Evolutionary conservation across 2,888 invertebrate genomes (phyloP).

Genomic region (Leptura quadrifasciata): DNA sequence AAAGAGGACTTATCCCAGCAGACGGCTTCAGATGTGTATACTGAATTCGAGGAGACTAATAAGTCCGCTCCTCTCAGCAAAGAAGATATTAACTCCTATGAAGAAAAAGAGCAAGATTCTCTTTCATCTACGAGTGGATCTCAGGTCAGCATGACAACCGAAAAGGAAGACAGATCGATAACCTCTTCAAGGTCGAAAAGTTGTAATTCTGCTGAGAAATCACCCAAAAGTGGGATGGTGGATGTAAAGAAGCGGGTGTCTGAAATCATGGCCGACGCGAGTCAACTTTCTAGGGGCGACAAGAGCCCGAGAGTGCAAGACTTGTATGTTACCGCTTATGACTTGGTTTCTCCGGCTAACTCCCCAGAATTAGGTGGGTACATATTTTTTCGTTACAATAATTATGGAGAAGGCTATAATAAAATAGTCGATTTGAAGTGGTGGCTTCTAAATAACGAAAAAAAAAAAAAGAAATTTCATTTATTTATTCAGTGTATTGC

Average conservation of each 20-base stretch:
- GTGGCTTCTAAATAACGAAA: no score
- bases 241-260: slow-evolving; percentile 70
- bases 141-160: slow-evolving; percentile 16
- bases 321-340: slow-evolving; percentile 70
- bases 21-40: neutral
- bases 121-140: slow-evolving; percentile 43
- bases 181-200: slow-evolving; percentile 26
- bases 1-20: slow-evolving; percentile 3
- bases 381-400: neutral
- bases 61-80: slow-evolving; percentile 40
- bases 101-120: slow-evolving; percentile 57
- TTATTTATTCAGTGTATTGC: no score
- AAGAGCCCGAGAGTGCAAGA: slow-evolving; percentile 70
- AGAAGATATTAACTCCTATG: slow-evolving; percentile 52
- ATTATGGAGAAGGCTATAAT: no score
- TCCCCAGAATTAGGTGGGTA: slow-evolving; percentile 68
- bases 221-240: slow-evolving; percentile 45
- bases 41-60: neutral
- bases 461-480: no score
- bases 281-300: slow-evolving; percentile 63
- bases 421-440: no score
- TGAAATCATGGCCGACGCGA: slow-evolving; percentile 70
- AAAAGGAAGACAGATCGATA: slow-evolving; percentile 28
- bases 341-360: slow-evolving; percentile 64
- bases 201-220: slow-evolving; percentile 46